These are phyloP conservation scores for Acleris laterana DNA, from an alignment of 2,888 invertebrate genomes.

Conservation along the genomic window DNA sequence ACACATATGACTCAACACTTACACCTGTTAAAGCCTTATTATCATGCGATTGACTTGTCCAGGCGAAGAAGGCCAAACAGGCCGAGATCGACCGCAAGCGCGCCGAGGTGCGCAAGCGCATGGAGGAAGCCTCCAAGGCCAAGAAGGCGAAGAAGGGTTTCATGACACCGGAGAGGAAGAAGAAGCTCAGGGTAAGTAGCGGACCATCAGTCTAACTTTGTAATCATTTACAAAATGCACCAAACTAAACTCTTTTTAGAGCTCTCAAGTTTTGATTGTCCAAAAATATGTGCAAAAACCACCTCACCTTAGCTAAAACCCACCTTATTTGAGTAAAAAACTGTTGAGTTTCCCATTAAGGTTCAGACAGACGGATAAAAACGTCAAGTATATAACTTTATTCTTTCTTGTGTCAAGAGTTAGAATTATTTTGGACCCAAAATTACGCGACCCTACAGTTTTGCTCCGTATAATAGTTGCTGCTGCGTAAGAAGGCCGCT, in stretches of 20 bases:
- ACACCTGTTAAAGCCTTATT: conserved; percentile 33
- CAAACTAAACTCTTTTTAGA: no score
- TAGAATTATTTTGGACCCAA: background rate
- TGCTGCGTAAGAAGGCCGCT: conserved; percentile 99
- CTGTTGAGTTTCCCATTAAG: no score
- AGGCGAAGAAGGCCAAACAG: conserved; percentile 99
- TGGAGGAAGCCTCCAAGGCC: conserved; percentile 99
- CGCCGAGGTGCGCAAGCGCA: conserved; percentile 99
- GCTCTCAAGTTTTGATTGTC: no score
- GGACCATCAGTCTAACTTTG: no score
- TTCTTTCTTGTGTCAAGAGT: no score
- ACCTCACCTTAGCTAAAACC: no score
- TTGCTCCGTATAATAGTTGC: conserved; percentile 87
- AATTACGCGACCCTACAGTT: background rate
- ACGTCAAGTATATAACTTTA: no score
- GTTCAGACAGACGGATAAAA: no score
- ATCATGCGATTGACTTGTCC: conserved; percentile 63
- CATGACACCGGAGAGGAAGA: conserved; percentile 99
- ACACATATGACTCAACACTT: conserved; percentile 1
- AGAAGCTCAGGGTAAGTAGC: conserved; percentile 97
- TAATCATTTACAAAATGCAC: no score
- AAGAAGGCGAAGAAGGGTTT: conserved; percentile 99
- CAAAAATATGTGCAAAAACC: no score
- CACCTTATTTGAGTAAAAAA: no score
- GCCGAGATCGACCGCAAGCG: conserved; percentile 99